Conservation (phyloP, 2,797 vertebrate genomes). For the Epinephelus coioides region DNA sequence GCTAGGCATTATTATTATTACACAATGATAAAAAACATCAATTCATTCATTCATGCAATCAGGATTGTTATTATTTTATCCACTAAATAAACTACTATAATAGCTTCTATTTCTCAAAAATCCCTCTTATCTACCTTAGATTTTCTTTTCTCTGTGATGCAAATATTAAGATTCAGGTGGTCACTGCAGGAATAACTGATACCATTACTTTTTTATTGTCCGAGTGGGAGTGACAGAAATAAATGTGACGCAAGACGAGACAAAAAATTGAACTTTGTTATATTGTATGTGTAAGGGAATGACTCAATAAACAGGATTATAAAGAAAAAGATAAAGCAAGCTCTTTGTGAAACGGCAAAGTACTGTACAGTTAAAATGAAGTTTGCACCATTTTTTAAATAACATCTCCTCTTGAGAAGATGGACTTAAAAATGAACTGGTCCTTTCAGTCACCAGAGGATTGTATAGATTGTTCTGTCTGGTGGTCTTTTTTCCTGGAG, state of each 20-base stretch:
- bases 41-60: no score
- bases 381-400: background rate
- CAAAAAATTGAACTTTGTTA: background rate
- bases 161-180: background rate
- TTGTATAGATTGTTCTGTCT: background rate
- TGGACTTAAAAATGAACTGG: background rate
- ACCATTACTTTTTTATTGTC: background rate
- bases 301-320: background rate
- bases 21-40: background rate
- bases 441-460: background rate
- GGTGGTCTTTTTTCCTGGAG: constrained; percentile 7
- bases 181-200: background rate
- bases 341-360: background rate
- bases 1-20: no score
- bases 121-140: no score
- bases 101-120: no score
- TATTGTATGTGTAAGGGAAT: background rate
- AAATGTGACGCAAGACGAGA: background rate
- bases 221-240: background rate
- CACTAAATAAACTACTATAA: no score
- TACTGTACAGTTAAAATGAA: background rate
- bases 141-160: background rate
- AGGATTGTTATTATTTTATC: no score
- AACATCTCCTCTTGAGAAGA: background rate
- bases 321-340: background rate